Evolutionary conservation across 1,140 invertebrate genomes (phyloP).

Genomic region (Trissolcus basalis): DNA sequence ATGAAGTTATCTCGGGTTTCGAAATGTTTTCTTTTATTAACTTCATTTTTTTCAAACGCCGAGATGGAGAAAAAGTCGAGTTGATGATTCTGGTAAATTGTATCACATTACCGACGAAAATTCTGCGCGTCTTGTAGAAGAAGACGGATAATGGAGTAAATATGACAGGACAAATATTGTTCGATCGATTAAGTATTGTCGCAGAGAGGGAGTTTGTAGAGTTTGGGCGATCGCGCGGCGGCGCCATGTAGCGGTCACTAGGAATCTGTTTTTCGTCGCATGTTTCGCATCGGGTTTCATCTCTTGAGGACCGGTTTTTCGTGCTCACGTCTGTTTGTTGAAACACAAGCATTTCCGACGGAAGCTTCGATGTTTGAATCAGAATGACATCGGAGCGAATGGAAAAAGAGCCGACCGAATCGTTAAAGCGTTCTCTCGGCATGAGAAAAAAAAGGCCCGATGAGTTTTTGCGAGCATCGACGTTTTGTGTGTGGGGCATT

Average conservation of each 20-base stretch:
- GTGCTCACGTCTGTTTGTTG: conserved; percentile 45
- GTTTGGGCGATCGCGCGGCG: conserved; percentile 1
- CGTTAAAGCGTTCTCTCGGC: conserved; percentile 29
- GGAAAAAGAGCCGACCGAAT: conserved; percentile 38
- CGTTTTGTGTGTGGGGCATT: conserved; percentile 37
- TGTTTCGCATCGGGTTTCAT: conserved; percentile 54
- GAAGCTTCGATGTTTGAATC: conserved; percentile 57
- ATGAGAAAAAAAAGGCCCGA: conserved; percentile 19
- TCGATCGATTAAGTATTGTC: conserved; percentile 33
- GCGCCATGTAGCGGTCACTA: conserved; percentile 39
- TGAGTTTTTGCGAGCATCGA: conserved; percentile 46
- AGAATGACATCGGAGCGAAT: conserved; percentile 31
- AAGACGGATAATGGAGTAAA: no score
- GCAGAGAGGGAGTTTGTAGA: conserved; percentile 5
- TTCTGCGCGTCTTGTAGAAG: no score
- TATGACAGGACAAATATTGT: conserved; percentile 43
- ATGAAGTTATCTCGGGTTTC: no score
- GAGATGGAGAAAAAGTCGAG: no score
- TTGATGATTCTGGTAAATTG: no score
- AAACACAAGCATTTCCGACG: conserved; percentile 57
- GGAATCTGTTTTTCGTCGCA: conserved; percentile 58
- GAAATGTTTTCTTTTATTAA: no score
- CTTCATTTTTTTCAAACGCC: no score
- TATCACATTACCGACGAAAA: no score
- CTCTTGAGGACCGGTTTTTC: conserved; percentile 35